Percentiles rank a stretch among this genome's conserved stretches.
Conservation (phyloP, 2,113 vertebrate genomes). For the Myotis lucifugus region DNA sequence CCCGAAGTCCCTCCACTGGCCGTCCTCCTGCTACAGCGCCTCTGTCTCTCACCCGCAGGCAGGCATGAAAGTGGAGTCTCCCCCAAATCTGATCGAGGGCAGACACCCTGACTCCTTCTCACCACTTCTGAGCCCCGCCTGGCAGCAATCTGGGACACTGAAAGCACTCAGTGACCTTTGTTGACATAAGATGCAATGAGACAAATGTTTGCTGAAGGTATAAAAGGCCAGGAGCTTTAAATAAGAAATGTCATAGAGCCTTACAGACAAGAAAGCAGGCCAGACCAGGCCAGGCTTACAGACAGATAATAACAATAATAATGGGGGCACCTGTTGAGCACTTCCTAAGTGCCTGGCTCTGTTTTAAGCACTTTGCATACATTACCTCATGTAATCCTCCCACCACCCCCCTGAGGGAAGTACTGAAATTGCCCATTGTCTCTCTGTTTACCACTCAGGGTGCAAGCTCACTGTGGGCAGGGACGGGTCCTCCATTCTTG, state of each 20-base stretch:
- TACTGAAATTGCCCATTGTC: background rate
- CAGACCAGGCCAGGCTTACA: background rate
- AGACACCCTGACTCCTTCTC: background rate
- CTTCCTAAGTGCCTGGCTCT: background rate
- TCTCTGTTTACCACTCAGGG: background rate
- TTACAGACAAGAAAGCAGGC: background rate
- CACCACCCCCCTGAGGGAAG: background rate
- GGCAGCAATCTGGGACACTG: background rate
- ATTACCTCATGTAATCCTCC: background rate
- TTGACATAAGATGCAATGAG: slow-evolving; percentile 1
- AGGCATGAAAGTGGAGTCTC: background rate
- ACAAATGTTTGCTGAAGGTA: background rate
- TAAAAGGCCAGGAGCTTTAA: background rate
- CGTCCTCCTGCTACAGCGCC: background rate
- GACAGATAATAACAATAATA: background rate
- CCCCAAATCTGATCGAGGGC: background rate
- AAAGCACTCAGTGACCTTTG: background rate
- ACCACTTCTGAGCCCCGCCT: background rate
- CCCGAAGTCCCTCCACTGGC: fast-evolving
- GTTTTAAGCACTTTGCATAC: background rate
- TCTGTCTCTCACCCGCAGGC: background rate
- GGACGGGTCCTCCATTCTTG: background rate
- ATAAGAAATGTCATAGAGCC: background rate
- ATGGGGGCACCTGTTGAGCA: background rate
- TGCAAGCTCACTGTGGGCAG: background rate